A percentile compares a stretch with the other conserved stretches of the same genome.
Evolutionary conservation across 2,797 vertebrate species (phyloP).

Genomic region (Emys orbicularis): DNA sequence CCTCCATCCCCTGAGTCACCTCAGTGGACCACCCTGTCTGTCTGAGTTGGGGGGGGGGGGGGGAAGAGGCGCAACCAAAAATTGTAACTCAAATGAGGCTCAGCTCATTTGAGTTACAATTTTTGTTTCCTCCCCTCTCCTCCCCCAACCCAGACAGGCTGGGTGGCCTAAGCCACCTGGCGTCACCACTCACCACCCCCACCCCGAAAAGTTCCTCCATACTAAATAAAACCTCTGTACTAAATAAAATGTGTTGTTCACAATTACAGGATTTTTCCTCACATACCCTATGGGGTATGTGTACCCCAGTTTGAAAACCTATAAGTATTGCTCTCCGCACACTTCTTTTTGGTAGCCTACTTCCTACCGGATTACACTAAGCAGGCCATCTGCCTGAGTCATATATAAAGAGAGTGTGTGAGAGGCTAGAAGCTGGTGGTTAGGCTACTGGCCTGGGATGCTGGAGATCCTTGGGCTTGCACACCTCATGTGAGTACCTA

Average conservation of each 20-base stretch:
- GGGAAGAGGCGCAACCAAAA: not conserved
- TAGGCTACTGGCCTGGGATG: not conserved
- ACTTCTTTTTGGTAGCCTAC: not conserved
- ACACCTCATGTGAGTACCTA: not conserved
- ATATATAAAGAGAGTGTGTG: not conserved
- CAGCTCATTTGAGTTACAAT: not conserved
- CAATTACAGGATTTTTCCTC: too few relatives aligned
- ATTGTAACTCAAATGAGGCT: rapidly evolving
- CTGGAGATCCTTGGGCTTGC: not conserved
- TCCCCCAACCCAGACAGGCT: not conserved
- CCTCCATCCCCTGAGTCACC: too few relatives aligned
- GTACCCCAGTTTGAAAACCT: too few relatives aligned
- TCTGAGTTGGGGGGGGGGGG: not conserved
- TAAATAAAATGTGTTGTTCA: too few relatives aligned
- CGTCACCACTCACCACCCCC: not conserved
- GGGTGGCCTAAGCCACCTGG: not conserved
- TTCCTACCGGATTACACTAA: not conserved
- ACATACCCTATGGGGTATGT: too few relatives aligned
- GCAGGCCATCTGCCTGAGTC: not conserved
- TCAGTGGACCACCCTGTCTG: too few relatives aligned
- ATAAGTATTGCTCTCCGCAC: not conserved
- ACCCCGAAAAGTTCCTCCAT: too few relatives aligned
- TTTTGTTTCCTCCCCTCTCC: rapidly evolving
- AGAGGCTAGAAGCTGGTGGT: not conserved
- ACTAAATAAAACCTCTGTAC: too few relatives aligned